phyloP scores from a whole-genome alignment of 2,797 vertebrate genomes.

The Pseudopleuronectes americanus region DNA sequence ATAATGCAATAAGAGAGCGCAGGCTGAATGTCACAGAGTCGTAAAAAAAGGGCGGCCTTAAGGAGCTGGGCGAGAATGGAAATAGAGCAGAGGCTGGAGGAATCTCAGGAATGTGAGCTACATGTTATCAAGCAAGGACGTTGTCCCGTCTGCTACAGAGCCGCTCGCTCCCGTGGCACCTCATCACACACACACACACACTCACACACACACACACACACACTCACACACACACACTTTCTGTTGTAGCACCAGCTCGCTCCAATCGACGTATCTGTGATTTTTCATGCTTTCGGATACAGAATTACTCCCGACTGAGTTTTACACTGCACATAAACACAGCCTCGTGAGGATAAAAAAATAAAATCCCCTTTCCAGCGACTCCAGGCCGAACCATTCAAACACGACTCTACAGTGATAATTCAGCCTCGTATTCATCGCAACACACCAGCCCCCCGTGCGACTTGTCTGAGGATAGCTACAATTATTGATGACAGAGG shows the following conservation, averaged over 20 bases:
- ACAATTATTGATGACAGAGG: constrained; percentile 80
- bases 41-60: constrained; percentile 45
- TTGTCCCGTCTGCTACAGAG: constrained; percentile 51
- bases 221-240: neutral
- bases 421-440: constrained; percentile 59
- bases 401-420: constrained; percentile 36
- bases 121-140: constrained; percentile 54
- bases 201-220: too few species aligned
- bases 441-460: constrained; percentile 54
- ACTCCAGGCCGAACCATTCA: constrained; percentile 19
- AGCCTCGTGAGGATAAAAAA: neutral
- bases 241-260: constrained; percentile 18
- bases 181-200: neutral
- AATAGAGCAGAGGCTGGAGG: constrained; percentile 38
- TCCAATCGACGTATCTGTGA: constrained; percentile 4
- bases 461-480: constrained; percentile 68
- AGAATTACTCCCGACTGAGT: constrained; percentile 14
- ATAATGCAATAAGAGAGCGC: constrained; percentile 44
- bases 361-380: neutral
- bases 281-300: constrained; percentile 17
- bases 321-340: constrained; percentile 23
- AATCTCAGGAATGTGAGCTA: constrained; percentile 68
- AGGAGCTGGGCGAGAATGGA: constrained; percentile 33
- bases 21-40: constrained; percentile 42
- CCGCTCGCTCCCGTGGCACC: constrained; percentile 28